phyloP scores from a whole-genome alignment of 2,113 vertebrate species.

The Cinclus cinclus region DNA sequence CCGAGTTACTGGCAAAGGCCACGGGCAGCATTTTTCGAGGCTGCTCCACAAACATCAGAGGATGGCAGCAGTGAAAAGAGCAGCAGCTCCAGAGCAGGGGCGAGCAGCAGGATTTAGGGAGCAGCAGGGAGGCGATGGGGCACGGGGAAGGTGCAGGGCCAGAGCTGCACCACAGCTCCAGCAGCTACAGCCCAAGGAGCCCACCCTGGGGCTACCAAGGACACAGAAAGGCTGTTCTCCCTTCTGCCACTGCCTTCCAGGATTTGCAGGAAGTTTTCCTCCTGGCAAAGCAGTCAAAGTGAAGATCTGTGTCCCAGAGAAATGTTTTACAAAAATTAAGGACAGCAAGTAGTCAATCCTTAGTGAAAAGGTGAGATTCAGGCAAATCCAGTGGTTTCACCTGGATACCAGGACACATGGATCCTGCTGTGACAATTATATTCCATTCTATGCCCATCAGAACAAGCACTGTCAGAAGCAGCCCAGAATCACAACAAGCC shows the following conservation, averaged over 20 bases:
- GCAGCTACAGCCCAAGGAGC: neutral
- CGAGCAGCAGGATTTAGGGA: too few species aligned
- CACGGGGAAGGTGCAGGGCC: neutral
- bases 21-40: rapidly evolving
- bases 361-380: neutral
- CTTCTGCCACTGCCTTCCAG: neutral
- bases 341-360: neutral
- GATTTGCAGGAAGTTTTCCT: neutral
- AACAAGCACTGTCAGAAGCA: neutral
- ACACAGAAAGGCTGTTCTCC: neutral
- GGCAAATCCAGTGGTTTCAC: neutral
- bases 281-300: neutral
- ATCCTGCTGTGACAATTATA: neutral
- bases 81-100: neutral
- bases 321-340: neutral
- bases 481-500: neutral
- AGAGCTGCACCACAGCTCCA: neutral
- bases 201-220: neutral
- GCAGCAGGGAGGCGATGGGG: too few species aligned
- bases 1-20: rapidly evolving
- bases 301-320: rapidly evolving
- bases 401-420: rapidly evolving
- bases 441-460: neutral
- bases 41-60: rapidly evolving
- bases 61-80: neutral